Evolutionary conservation across 92 coral and sea anemone genomes (phyloP).

Genomic region (Phenganax subtilis): DNA sequence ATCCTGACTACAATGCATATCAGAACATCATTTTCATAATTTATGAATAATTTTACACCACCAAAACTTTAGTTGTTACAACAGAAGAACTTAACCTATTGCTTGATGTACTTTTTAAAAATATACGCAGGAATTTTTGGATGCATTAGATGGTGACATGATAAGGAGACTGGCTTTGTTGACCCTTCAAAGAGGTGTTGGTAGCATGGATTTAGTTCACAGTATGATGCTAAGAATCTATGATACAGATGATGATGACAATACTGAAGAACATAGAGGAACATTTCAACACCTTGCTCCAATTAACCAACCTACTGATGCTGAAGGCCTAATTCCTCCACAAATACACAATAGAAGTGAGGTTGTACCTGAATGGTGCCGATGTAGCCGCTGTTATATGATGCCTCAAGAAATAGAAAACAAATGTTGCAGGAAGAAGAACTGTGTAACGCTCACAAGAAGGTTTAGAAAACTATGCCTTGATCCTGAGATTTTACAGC

Average conservation of each 20-base stretch:
- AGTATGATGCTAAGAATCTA: background rate
- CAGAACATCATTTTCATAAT: background rate
- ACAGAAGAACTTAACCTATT: background rate
- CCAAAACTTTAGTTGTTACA: background rate
- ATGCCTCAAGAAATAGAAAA: constrained; percentile 17
- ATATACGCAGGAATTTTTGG: constrained; percentile 7
- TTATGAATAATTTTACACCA: background rate
- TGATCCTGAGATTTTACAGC: constrained; percentile 45
- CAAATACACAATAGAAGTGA: background rate
- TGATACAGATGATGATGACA: background rate
- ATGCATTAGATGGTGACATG: constrained; percentile 14
- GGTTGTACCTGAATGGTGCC: constrained; percentile 22
- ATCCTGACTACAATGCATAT: background rate
- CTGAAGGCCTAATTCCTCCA: background rate
- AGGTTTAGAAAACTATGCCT: constrained; percentile 18
- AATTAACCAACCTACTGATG: too few relatives aligned
- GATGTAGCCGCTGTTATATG: background rate
- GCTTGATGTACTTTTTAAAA: too few relatives aligned
- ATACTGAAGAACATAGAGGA: background rate
- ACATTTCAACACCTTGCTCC: too few relatives aligned
- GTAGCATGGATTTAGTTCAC: constrained; percentile 5
- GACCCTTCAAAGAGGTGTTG: constrained; percentile 2
- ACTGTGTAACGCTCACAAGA: constrained; percentile 2
- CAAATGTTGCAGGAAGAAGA: constrained; percentile 8
- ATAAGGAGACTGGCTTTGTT: background rate